These are phyloP conservation scores for Pavo muticus DNA, from an alignment of 2,113 vertebrate genomes.

Conservation along the genomic window DNA sequence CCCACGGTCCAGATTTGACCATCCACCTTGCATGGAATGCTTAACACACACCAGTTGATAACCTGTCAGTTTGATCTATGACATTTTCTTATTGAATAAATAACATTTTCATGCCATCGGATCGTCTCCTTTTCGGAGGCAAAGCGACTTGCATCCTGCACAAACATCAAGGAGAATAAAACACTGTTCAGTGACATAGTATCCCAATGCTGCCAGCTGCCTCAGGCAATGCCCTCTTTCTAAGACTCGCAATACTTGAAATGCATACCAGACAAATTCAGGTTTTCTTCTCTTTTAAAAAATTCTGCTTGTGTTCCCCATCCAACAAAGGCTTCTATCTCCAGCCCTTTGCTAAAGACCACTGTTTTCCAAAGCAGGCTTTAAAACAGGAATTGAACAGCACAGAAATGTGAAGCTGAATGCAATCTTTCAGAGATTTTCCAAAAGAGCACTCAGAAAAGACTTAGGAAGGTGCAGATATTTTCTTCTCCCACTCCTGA, in stretches of 20 bases:
- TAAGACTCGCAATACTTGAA: background rate
- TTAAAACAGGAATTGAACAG: background rate
- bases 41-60: background rate
- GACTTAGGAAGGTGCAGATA: background rate
- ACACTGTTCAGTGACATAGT: background rate
- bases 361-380: background rate
- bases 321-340: background rate
- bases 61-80: background rate
- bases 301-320: background rate
- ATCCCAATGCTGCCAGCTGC: background rate
- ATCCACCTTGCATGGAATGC: accelerated
- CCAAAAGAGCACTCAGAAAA: background rate
- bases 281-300: background rate
- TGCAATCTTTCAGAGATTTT: background rate
- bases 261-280: background rate
- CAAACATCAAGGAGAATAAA: background rate
- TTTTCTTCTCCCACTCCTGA: background rate
- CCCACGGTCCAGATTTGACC: background rate
- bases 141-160: background rate
- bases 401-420: background rate
- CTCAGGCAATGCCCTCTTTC: background rate
- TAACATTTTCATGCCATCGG: background rate
- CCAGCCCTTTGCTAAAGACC: background rate
- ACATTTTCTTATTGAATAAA: background rate
- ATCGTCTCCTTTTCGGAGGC: background rate